A percentile compares a stretch with the other conserved stretches of the same genome.
These are phyloP conservation scores for Stratiolaelaps scimitus DNA, from an alignment of 1,140 invertebrate species.

Conservation along the genomic window DNA sequence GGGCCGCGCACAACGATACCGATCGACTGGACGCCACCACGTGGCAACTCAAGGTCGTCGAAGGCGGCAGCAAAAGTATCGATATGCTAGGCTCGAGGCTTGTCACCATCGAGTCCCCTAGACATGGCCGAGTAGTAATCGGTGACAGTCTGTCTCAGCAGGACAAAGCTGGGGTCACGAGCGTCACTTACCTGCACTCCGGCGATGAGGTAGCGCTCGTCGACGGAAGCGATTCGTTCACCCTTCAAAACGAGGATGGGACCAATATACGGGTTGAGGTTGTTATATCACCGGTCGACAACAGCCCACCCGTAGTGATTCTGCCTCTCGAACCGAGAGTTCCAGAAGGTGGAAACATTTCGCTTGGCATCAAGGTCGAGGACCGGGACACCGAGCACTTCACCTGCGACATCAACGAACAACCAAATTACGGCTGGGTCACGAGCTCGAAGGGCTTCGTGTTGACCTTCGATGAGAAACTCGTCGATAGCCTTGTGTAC, in stretches of 20 bases:
- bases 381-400: slow-evolving; percentile 6
- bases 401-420: slow-evolving; percentile 20
- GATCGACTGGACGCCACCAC: slow-evolving; percentile 5
- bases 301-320: neutral
- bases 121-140: neutral
- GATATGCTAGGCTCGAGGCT: neutral
- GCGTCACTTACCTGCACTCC: slow-evolving; percentile 13
- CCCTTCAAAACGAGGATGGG: slow-evolving; percentile 7
- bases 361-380: slow-evolving; percentile 1
- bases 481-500: slow-evolving; percentile 2
- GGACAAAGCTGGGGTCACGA: slow-evolving; percentile 1
- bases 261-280: slow-evolving; percentile 11
- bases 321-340: slow-evolving; percentile 4
- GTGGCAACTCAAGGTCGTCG: slow-evolving; percentile 16
- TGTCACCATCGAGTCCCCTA: neutral
- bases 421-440: slow-evolving; percentile 7
- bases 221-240: neutral
- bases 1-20: neutral
- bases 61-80: slow-evolving; percentile 16
- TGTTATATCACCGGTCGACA: slow-evolving; percentile 5
- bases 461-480: slow-evolving; percentile 19
- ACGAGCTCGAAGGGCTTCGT: slow-evolving; percentile 17
- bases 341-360: slow-evolving; percentile 7
- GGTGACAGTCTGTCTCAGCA: neutral
- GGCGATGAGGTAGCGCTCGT: slow-evolving; percentile 2